Evolutionary conservation across 2,113 vertebrate species (phyloP).

Genomic region (Maylandia zebra): DNA sequence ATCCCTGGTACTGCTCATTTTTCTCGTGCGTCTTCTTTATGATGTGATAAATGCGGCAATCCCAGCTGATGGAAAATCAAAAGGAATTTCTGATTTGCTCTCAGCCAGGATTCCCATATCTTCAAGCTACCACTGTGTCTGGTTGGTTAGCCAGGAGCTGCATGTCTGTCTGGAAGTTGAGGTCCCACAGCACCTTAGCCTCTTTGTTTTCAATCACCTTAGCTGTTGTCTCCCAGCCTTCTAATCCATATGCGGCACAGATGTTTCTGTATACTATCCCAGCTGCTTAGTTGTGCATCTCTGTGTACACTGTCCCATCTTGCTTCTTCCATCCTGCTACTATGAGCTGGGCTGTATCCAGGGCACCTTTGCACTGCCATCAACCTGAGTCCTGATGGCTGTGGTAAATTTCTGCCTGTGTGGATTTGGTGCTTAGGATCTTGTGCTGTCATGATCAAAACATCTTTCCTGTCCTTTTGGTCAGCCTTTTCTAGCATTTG

Average conservation of each 20-base stretch:
- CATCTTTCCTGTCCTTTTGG: background rate
- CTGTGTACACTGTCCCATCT: background rate
- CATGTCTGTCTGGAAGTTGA: background rate
- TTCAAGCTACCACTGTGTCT: background rate
- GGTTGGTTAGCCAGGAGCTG: background rate
- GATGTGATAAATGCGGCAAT: background rate
- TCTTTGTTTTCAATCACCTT: background rate
- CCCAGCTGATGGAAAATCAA: background rate
- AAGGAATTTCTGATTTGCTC: background rate
- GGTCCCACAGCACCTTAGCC: background rate
- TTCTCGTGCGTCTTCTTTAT: background rate
- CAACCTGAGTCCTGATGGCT: background rate
- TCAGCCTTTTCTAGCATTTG: background rate
- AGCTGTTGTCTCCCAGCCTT: background rate
- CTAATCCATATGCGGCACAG: background rate
- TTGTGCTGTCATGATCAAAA: background rate
- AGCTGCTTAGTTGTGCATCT: background rate
- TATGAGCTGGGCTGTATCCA: background rate
- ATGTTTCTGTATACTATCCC: background rate
- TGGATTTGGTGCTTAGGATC: background rate
- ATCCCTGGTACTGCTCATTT: background rate
- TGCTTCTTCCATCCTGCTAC: background rate
- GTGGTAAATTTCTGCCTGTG: background rate
- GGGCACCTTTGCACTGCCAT: background rate
- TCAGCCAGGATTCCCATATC: background rate